A percentile compares a stretch with the other conserved stretches of the same genome.
These are phyloP conservation scores for Tympanoctomys barrerae DNA, from an alignment of 2,797 vertebrate genomes.

Conservation along the genomic window DNA sequence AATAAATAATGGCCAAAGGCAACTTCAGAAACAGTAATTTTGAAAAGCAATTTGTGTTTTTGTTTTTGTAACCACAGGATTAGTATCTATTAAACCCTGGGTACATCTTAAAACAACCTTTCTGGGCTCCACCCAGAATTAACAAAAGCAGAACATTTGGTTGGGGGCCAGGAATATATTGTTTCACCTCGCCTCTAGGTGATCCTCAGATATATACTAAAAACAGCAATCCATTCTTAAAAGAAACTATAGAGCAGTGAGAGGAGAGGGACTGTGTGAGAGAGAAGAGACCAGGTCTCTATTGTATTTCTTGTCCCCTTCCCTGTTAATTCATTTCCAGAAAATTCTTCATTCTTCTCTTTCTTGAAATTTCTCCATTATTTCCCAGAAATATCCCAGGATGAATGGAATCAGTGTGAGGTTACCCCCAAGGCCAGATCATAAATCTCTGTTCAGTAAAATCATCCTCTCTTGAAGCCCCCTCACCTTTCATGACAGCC, in stretches of 20 bases:
- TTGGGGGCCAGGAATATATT: not conserved
- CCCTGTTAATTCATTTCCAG: conserved; percentile 31
- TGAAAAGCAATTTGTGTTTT: conserved; percentile 22
- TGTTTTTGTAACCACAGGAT: not conserved
- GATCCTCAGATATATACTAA: not conserved
- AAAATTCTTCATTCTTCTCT: conserved; percentile 45
- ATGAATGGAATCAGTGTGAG: not conserved
- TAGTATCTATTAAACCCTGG: not conserved
- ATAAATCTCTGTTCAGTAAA: not conserved
- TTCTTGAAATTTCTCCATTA: conserved; percentile 51
- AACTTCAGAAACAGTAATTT: conserved; percentile 37
- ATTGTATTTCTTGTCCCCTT: not conserved
- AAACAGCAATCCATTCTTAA: not conserved
- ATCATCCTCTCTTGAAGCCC: not conserved
- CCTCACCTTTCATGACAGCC: not conserved
- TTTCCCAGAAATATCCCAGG: conserved; percentile 22
- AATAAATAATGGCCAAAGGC: conserved; percentile 17
- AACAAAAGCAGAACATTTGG: conserved; percentile 16
- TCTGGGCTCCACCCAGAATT: not conserved
- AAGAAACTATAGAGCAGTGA: not conserved
- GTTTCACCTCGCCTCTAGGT: not conserved
- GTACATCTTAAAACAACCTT: conserved; percentile 23
- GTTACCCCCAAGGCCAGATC: not conserved
- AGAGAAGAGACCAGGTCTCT: not conserved
- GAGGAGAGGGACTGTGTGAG: not conserved